Percentiles rank a stretch among this genome's conserved stretches.
Evolutionary conservation across 1,140 invertebrate species (phyloP).

Genomic region (Papilio polyxenes): DNA sequence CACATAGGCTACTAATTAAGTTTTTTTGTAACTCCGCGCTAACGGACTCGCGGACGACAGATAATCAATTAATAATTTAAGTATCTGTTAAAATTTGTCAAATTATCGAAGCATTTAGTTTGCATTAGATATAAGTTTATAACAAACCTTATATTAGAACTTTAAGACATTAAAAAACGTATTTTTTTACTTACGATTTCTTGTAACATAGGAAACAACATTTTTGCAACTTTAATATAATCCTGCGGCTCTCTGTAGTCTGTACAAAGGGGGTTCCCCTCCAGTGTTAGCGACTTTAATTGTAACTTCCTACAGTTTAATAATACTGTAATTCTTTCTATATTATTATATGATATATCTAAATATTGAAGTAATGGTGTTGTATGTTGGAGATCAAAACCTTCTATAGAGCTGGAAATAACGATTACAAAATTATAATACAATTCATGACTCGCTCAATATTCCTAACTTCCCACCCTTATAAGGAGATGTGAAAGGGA

Average conservation of each 20-base stretch:
- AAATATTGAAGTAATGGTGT: slow-evolving; percentile 54
- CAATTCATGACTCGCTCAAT: too few relatives aligned
- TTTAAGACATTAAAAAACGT: background rate
- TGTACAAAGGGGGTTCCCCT: slow-evolving; percentile 79
- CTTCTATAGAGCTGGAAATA: slow-evolving; percentile 53
- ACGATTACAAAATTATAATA: too few relatives aligned
- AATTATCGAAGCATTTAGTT: too few relatives aligned
- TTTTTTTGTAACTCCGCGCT: too few relatives aligned
- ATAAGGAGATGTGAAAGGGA: too few relatives aligned
- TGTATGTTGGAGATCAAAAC: slow-evolving; percentile 51
- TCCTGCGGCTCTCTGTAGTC: slow-evolving; percentile 70
- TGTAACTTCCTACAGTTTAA: slow-evolving; percentile 46
- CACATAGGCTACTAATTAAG: too few relatives aligned
- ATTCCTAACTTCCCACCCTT: too few relatives aligned
- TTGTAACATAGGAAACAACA: slow-evolving; percentile 70
- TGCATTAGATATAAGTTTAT: too few relatives aligned
- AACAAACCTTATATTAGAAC: too few relatives aligned
- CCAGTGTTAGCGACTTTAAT: slow-evolving; percentile 60
- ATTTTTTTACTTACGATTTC: slow-evolving; percentile 60
- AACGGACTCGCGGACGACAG: too few relatives aligned
- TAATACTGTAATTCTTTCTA: slow-evolving; percentile 51
- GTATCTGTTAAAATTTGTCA: too few relatives aligned
- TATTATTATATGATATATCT: slow-evolving; percentile 59
- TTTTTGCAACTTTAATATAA: slow-evolving; percentile 70
- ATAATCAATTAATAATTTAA: too few relatives aligned